Base-by-base conservation (phyloP, 2,113 vertebrate species). In the Chaetorhynchus papuensis region DNA sequence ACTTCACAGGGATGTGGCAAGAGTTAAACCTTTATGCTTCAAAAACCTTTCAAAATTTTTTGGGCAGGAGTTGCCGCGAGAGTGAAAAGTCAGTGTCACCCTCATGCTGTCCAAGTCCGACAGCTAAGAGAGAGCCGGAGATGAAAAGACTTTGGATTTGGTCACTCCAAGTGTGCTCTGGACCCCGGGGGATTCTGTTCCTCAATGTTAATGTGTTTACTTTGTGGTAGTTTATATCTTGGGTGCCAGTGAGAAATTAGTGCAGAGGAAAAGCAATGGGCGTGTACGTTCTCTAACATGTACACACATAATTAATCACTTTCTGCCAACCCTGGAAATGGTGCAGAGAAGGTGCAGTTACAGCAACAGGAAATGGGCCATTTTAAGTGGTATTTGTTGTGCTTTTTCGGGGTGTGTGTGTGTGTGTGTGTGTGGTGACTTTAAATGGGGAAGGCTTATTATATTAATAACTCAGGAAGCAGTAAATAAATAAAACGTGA, bases 321-420 rank as follows among this genome's bases (percentile, higher is more conserved):
- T 79, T 39, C 56, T 90, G 49, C 66, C 80, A 71, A 33, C 76
- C 28, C 60, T 91, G 94, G 87, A 94, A 85, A 84, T 81, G 0
- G 0, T 2, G 1, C 52, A 52, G 74, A 77, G 78, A 75, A 94
- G 70, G 71, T 94, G 60, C 82, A 90, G 83, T 91, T 88, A 57
- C 74, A 95, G 69, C 68, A 66, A 47, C 65, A 94, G 89, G 95
- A 91, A 96, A 95, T 92, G 66, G 87, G 47, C 5, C 54, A 30
- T 91, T 96, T 88, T 44, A 74, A 86, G 56, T 89, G 60, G 15
- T 50, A 83, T 91, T 94, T 95, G 76, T 93, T 94, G 70, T 94
- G 83, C 39, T 75, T 91, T 93, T 42, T 16, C 28, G 13, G 54
- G 9, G 39, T 39, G 39, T 1, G 0, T 89, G 77, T 35, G 44